Conservation (phyloP, 2,797 vertebrate genomes). For the Streptopelia turtur region DNA sequence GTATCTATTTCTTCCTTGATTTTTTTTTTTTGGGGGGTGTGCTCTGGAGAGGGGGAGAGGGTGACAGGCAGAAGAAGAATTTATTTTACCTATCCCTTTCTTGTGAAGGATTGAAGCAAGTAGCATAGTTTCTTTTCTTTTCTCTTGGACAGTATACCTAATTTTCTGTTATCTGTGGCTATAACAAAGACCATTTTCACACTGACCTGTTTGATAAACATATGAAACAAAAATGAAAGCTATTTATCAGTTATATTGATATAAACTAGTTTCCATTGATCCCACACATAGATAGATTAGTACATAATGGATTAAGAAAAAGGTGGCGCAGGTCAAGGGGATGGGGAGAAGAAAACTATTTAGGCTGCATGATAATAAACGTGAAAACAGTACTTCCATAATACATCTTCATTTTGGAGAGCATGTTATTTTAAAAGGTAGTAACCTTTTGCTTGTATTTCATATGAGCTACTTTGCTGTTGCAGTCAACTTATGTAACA, state of each 20-base stretch:
- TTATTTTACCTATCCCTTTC: background rate
- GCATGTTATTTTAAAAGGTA: background rate
- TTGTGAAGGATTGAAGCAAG: background rate
- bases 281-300: background rate
- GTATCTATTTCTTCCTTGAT: background rate
- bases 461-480: background rate
- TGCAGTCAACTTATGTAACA: background rate
- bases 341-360: background rate
- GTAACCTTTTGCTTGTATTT: background rate
- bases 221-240: background rate
- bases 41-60: background rate
- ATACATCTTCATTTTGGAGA: background rate
- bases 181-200: background rate
- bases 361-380: background rate
- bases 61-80: background rate
- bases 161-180: background rate
- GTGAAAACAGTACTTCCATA: background rate
- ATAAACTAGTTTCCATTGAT: background rate
- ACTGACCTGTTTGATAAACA: background rate
- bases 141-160: background rate
- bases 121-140: background rate
- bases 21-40: background rate
- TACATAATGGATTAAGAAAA: background rate
- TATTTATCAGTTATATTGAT: background rate
- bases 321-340: background rate